Conservation (phyloP, 2,888 invertebrate species). For the Bibio marci region DNA sequence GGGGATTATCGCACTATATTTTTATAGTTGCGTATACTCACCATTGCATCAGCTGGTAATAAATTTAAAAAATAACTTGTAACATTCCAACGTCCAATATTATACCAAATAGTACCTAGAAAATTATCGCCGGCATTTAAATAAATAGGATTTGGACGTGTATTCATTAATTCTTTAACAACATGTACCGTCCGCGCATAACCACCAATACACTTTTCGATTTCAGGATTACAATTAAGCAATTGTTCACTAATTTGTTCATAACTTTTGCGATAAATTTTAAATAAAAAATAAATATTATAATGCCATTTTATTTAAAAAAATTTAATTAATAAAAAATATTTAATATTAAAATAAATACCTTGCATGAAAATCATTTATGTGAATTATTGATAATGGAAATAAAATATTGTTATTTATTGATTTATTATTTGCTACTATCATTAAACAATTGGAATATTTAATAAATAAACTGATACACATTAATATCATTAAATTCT, state of each 20-base stretch:
- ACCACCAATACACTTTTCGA: slow-evolving; percentile 45
- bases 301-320: no score
- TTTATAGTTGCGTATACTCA: no score
- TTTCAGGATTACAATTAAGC: slow-evolving; percentile 17
- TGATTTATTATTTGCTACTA: no score
- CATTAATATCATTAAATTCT: no score
- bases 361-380: slow-evolving; percentile 3
- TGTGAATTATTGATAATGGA: not conserved
- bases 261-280: no score
- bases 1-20: no score
- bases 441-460: no score
- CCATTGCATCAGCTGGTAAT: slow-evolving; percentile 59
- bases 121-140: slow-evolving; percentile 73
- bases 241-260: no score
- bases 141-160: slow-evolving; percentile 40
- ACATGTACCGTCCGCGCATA: slow-evolving; percentile 45
- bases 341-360: not conserved
- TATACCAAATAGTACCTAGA: slow-evolving; percentile 76
- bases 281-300: no score
- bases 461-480: no score
- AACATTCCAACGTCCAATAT: slow-evolving; percentile 52
- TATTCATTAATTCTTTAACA: slow-evolving; percentile 29
- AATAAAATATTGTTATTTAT: not conserved
- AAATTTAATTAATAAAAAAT: no score
- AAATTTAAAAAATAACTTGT: slow-evolving; percentile 59